Base-by-base conservation (phyloP, 1,140 invertebrate species). In the Cherax quadricarinatus region DNA sequence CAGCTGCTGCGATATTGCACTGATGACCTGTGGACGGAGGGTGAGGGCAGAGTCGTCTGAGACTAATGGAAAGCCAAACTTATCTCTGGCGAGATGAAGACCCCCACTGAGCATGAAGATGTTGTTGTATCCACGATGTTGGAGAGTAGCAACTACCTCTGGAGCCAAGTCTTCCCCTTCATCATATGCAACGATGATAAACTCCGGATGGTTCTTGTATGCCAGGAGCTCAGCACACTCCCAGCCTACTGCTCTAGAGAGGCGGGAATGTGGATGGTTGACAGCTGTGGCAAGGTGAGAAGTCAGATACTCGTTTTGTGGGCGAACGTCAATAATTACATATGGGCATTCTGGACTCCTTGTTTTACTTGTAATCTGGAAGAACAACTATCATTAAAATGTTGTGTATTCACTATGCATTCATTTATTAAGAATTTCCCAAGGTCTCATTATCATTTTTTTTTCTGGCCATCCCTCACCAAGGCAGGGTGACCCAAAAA, bases 61-160 rank as follows among this genome's bases (percentile, higher is more conserved):
- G 21, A 94, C 81, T 51, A 94, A 60, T 21, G 91, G 89, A 21
- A 53, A 51, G 4, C 78, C 91, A 88, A 93, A 94, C 53, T 93
- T 93, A 80, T 94, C 92, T 85, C 75, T 85, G 14, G 93, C 93
- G 9, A 94, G 82, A n/a, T 84, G 89, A 18, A 94, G 79, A 0
- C 96, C 96, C 92, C 96, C 96, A 83, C 96, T 96, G 70, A 96
- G 94, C 92, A 96, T 93, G 92, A 96, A 96, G 14, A 96, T 92
- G 94, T 96, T 96, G 70, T 96, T 95, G 94, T 96, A 96, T 4
- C 96, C 96, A 85, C 96, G 94, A 93, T 96, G 95, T 10, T 96
- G 95, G 66, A 96, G 86, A 10, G 95, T 96, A 6, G 95, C 95
- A 1, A 95, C 95, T 49, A 94, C 95, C 86, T 94, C 92, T 12